Base-by-base conservation (phyloP, 92 coral and sea anemone species). In the Pocillopora grandis region DNA sequence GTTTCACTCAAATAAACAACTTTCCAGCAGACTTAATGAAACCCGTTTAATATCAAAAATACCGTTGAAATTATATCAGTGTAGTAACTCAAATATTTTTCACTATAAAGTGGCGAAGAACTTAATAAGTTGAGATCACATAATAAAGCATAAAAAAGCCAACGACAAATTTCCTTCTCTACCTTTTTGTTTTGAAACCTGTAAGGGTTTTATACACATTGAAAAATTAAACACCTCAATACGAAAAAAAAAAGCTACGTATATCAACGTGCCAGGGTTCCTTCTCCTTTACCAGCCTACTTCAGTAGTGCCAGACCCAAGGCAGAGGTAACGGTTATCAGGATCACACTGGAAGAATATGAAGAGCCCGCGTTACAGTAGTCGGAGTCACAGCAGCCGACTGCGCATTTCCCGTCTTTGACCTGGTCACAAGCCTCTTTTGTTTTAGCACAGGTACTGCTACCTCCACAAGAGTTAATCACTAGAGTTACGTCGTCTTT, bases 341-440 rank as follows among this genome's bases (percentile, higher is more conserved):
- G 62, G 48, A 57, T 10, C 64, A 76, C 17, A 48, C 80, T 76
- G 67, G 19, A 76, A 11, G 66, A 33, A 27, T 12, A n/a, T 17
- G 69, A 2, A 15, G 66, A 56, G 42, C 62, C 80, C 42, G 62
- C 62, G 64, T 76, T 76, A 58, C 80, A 76, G 65, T 55, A 65
- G 18, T 76, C 66, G 16, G 10, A 55, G 58, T 76, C 80, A 76
- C 68, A 77, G 62, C 81, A 77, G 66, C 81, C 69, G 49, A 33
- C 56, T 10, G 42, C 55, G 61, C 81, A 77, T 12, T 59, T 48
- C 5, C 80, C 80, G 9, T 37, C 76, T 11, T 42, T 42, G 49
- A 3, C 13, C 12, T 67, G 1, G 19, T 33, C 49, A 13, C 77
- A 72, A 13, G 5, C 33, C 9, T 8, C 33, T 9, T 57, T 11